Conservation (phyloP, 2,797 vertebrate species). For the Heteromormyrus szaboi region DNA sequence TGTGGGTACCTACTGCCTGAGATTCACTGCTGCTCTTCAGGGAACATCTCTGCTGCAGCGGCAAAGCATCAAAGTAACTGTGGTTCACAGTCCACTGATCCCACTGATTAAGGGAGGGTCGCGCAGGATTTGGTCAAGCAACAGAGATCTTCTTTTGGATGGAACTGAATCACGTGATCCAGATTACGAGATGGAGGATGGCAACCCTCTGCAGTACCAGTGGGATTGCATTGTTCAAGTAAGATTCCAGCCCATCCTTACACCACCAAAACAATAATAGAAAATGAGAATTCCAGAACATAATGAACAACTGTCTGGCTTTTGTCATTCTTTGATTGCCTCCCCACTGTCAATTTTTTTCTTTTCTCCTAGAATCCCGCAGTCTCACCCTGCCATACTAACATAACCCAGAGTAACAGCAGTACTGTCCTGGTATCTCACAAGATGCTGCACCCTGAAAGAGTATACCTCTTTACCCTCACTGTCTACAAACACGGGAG, state of each 20-base stretch:
- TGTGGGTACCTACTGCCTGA: slow-evolving; percentile 57
- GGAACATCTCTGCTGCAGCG: slow-evolving; percentile 53
- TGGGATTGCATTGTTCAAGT: slow-evolving; percentile 54
- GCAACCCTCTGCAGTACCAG: slow-evolving; percentile 49
- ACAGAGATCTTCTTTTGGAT: slow-evolving; percentile 59
- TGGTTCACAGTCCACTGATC: slow-evolving; percentile 54
- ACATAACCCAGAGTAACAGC: slow-evolving; percentile 26
- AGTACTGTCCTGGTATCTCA: slow-evolving; percentile 44
- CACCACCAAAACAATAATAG: not conserved
- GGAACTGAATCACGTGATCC: slow-evolving; percentile 65
- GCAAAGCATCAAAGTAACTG: slow-evolving; percentile 42
- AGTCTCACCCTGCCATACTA: slow-evolving; percentile 18
- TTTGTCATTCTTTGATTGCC: not conserved
- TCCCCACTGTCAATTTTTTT: slow-evolving; percentile 2
- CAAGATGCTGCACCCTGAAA: slow-evolving; percentile 37
- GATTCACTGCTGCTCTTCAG: slow-evolving; percentile 53
- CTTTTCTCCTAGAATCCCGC: slow-evolving; percentile 43
- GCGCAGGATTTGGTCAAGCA: slow-evolving; percentile 52
- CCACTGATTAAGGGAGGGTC: slow-evolving; percentile 66
- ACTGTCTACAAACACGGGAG: slow-evolving; percentile 58
- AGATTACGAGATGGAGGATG: slow-evolving; percentile 42
- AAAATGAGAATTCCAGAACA: not conserved
- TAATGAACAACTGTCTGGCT: not conserved
- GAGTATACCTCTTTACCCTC: slow-evolving; percentile 55
- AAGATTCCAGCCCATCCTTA: slow-evolving; percentile 19